Conservation (phyloP, 2,797 vertebrate genomes). For the Synanceia verrucosa region DNA sequence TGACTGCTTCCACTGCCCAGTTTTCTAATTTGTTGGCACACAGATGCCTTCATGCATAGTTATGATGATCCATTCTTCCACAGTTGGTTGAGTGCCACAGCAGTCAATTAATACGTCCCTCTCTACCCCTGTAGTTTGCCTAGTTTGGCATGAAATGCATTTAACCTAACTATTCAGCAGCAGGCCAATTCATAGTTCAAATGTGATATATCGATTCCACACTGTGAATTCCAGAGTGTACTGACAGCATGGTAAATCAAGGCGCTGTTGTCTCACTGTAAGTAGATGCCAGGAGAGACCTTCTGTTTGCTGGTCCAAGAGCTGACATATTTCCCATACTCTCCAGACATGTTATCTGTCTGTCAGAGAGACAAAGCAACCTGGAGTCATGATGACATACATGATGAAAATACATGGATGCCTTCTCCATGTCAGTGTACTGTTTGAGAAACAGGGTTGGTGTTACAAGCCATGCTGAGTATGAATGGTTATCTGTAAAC, state of each 20-base stretch:
- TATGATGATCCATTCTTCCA: constrained; percentile 10
- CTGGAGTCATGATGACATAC: neutral
- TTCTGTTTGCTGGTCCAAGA: neutral
- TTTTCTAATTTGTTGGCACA: constrained; percentile 7
- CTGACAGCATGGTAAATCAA: constrained; percentile 6
- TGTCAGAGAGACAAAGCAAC: neutral
- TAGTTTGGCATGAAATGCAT: constrained; percentile 24
- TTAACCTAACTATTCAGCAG: constrained; percentile 13
- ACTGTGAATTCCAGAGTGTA: neutral
- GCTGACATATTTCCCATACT: neutral
- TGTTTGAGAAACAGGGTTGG: neutral
- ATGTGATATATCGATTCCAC: constrained; percentile 9
- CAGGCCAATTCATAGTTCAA: constrained; percentile 13
- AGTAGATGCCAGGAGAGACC: neutral
- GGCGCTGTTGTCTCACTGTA: neutral
- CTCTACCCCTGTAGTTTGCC: constrained; percentile 14
- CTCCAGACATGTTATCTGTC: neutral
- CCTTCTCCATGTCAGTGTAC: neutral
- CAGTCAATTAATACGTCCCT: constrained; percentile 11
- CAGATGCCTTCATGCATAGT: neutral
- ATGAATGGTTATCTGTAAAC: neutral
- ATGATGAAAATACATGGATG: neutral
- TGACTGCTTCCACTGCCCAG: neutral
- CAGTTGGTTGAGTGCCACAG: constrained; percentile 22
- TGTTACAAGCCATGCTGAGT: neutral